These are phyloP conservation scores for Branchellion lobata DNA, from an alignment of 2,888 invertebrate genomes.

Conservation along the genomic window DNA sequence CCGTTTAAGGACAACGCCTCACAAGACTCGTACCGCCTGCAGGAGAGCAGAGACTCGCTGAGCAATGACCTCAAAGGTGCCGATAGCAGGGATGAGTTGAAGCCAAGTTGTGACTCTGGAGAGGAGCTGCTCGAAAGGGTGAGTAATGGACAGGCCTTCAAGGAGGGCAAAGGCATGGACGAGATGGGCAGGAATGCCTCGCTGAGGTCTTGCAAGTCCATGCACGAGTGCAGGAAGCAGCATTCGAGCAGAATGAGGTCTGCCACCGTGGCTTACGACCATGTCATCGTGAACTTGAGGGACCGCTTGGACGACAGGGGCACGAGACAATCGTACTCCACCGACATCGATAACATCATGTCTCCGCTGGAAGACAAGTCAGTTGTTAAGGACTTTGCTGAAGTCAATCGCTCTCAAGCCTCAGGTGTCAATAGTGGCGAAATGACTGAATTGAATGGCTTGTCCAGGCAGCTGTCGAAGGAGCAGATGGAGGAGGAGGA, in stretches of 20 bases:
- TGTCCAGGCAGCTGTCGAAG: neutral
- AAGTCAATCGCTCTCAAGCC: neutral
- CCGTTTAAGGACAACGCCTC: conserved; percentile 51
- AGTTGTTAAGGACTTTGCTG: neutral
- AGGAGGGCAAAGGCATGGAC: conserved; percentile 11
- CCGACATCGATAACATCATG: conserved; percentile 33
- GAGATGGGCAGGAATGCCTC: conserved; percentile 15
- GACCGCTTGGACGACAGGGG: neutral
- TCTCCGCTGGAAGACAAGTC: conserved; percentile 26
- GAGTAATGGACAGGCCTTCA: neutral
- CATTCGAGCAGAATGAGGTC: conserved; percentile 3
- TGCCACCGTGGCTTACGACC: conserved; percentile 24
- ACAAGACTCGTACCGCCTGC: conserved; percentile 54
- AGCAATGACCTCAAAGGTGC: neutral
- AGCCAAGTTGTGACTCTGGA: neutral
- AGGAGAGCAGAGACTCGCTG: conserved; percentile 47
- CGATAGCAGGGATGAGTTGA: neutral
- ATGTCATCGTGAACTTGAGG: neutral
- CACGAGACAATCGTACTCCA: conserved; percentile 24
- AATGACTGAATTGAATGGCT: neutral
- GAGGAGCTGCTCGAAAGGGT: neutral
- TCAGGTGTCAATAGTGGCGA: neutral
- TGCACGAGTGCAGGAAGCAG: neutral
- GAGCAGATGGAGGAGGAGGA: conserved; percentile 40
- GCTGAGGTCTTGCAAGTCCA: neutral